Evolutionary conservation across 2,888 invertebrate species (phyloP), one percentile per base, ranked within the genome.

Genomic region (Apoderus coryli): DNA sequence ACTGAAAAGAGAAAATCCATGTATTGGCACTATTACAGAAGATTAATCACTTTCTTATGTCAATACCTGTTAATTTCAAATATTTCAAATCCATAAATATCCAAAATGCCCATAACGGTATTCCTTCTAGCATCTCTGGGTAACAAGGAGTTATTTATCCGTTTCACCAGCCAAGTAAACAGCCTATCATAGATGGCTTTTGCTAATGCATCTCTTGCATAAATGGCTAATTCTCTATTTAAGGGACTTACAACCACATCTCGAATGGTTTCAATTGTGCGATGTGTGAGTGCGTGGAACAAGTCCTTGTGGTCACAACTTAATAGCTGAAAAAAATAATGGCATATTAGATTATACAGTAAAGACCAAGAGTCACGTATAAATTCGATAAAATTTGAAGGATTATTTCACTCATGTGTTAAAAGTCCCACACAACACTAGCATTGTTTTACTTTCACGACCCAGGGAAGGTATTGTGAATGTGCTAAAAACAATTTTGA

Each of bases 51-150:
- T n/a, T n/a, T n/a, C n/a, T n/a, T 16, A 16, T 51, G n/a, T n/a
- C n/a, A n/a, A 50, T 47, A 80, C 77, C 81, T 81, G 53, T 92
- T 92, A 43, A 72, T 77, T 30, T 81, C 72, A 63, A 92, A 89
- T 41, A 92, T 86, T 59, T 92, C 90, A 53, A 92, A 92, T 27
- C 90, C 92, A 48, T 92, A 92, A 46, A 92, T 92, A 54, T 92
- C 90, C 41, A 92, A 60, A 43, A 92, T 84, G 2, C 90, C 90
- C 60, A 90, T 84, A 1, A 88, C 78, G 2, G 68, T 67, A 12
- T 73, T 74, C 36, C 64, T 65, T 25, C 61, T 60, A 10, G 65
- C 59, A 22, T 60, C 64, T 6, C 45, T 36, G 0, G 76, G 68
- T 32, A 74, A 69, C 13, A 88, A 59, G 0, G 85, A 80, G 14